Conservation (phyloP, 2,113 vertebrate genomes). For the Nesospiza acunhae region DNA sequence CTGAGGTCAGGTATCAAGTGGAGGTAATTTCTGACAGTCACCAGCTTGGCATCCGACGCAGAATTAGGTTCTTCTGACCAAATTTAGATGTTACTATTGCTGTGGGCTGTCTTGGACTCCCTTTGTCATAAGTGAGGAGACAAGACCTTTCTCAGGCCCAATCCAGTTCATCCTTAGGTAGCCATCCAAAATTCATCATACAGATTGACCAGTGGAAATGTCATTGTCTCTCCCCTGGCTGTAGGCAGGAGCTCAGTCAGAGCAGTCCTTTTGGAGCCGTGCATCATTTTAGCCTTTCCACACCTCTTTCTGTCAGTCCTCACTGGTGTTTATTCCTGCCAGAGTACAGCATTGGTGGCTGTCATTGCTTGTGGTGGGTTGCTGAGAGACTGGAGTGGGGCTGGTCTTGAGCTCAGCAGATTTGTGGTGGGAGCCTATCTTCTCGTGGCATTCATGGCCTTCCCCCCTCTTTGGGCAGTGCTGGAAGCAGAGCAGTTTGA, state of each 20-base stretch:
- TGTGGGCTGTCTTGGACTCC: background rate
- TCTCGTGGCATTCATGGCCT: background rate
- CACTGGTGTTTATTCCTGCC: background rate
- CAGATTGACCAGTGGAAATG: background rate
- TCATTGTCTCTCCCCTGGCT: background rate
- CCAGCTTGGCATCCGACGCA: background rate
- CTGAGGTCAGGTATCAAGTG: background rate
- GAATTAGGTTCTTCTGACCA: background rate
- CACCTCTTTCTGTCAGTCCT: background rate
- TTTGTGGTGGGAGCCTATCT: background rate
- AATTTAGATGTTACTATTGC: background rate
- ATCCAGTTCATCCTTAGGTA: background rate
- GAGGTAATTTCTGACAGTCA: background rate
- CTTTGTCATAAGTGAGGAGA: background rate
- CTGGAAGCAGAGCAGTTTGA: background rate
- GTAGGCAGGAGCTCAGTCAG: background rate
- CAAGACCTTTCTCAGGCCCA: background rate
- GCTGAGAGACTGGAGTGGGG: accelerated
- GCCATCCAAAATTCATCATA: background rate
- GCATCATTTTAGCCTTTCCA: background rate
- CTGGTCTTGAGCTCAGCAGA: background rate
- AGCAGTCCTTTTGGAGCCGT: background rate
- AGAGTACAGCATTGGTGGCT: background rate
- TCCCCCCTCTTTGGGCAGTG: accelerated
- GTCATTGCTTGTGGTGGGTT: background rate